Evolutionary conservation across 2,888 invertebrate species (phyloP), one percentile per base, ranked within the genome.

Genomic region (Eledone cirrhosa): DNA sequence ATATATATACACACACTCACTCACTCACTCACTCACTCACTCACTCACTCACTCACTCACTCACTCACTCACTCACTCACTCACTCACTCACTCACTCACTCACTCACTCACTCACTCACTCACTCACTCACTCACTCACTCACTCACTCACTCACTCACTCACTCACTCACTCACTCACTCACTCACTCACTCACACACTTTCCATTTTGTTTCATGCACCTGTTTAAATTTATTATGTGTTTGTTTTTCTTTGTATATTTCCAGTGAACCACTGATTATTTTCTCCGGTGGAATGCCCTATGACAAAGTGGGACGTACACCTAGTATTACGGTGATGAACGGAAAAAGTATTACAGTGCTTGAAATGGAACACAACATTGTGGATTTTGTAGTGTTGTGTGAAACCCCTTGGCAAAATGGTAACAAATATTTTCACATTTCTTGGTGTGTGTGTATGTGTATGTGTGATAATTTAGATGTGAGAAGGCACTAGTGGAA

Each of bases 311-410:
- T 87, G 93, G 95, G 92, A 94, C 85, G 89, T 63, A 89, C 96
- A 1, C 97, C 97, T 88, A 96, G 97, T 92, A 95, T 98, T 91
- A 98, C 98, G 48, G 97, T 98, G 86, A 95, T 97, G 92, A 96
- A 96, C 92, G 97, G 97, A 85, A 98, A 97, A 93, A 95, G 95
- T 86, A 98, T 97, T 84, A 98, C 98, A 48, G 98, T 99, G 82
- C 93, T 99, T 88, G 99, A 99, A 93, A 99, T 99, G 99, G 99
- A 99, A 91, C 97, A 99, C 92, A 95, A 95, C 89, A 97, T 99
- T 82, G 94, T 99, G 82, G 98, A 98, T 93, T 99, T 99, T 92
- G 94, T 98, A 89, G 96, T 97, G 80, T 93, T 99, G 80, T 97
- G 97, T 92, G 97, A 97, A 91, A 96, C 95, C 85, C 98, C 98